Evolutionary conservation across 2,888 invertebrate species (phyloP).

Genomic region (Drosophila borealis): DNA sequence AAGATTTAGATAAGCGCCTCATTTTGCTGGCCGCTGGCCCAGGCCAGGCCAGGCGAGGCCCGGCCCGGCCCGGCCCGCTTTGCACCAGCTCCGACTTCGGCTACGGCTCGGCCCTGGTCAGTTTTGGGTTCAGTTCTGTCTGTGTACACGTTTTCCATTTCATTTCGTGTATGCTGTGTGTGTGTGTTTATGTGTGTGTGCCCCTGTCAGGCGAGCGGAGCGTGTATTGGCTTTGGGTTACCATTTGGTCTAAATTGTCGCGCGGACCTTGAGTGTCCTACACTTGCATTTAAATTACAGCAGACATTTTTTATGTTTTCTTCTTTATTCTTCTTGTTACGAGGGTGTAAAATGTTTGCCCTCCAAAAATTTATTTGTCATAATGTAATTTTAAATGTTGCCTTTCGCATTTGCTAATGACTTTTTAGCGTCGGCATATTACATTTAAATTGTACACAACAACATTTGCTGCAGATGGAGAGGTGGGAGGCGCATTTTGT

Average conservation of each 20-base stretch:
- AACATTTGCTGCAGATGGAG: conserved; percentile 37
- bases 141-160: conserved; percentile 70
- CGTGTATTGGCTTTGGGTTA: conserved; percentile 33
- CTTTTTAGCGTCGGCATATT: conserved; percentile 24
- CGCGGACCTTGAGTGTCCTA: conserved; percentile 65
- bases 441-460: conserved; percentile 46
- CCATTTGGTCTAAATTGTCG: conserved; percentile 73
- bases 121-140: conserved; percentile 25
- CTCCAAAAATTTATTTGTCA: conserved; percentile 48
- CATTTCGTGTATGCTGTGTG: conserved; percentile 56
- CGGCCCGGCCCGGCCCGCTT: background rate
- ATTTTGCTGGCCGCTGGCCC: conserved; percentile 72
- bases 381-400: conserved; percentile 74
- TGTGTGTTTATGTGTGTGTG: background rate
- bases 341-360: conserved; percentile 57
- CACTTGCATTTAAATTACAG: conserved; percentile 63
- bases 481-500: conserved; percentile 20
- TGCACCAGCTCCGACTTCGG: no score
- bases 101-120: conserved; percentile 28
- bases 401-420: conserved; percentile 42
- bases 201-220: conserved; percentile 16
- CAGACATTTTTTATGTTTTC: conserved; percentile 30
- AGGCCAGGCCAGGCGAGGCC: conserved; percentile 19
- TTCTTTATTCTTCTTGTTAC: conserved; percentile 24
- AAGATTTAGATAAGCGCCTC: conserved; percentile 85